A percentile compares a stretch with the other conserved stretches of the same genome.
Evolutionary conservation across 2,888 invertebrate genomes (phyloP).

Genomic region (Lithophane ornitopus): DNA sequence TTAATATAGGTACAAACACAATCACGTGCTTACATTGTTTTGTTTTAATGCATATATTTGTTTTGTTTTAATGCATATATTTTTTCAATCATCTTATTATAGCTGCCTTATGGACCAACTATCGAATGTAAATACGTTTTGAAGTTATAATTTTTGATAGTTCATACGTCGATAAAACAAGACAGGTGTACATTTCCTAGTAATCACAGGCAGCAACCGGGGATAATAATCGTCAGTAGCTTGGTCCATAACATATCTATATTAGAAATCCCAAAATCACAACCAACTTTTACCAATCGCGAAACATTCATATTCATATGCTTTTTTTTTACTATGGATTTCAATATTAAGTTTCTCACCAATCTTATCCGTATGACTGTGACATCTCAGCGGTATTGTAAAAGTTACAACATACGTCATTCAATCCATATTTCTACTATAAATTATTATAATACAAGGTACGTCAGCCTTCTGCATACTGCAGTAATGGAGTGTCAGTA

Average conservation of each 20-base stretch:
- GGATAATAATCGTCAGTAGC: background rate
- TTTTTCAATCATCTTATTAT: conserved; percentile 3
- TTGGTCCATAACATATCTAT: conserved; percentile 34
- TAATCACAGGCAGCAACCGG: background rate
- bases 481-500: conserved; percentile 6
- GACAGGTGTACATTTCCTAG: background rate
- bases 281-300: conserved; percentile 40
- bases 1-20: conserved; percentile 19
- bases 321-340: conserved; percentile 2
- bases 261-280: conserved; percentile 39
- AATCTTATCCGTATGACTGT: background rate
- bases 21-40: conserved; percentile 12
- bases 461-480: conserved; percentile 51
- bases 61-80: conserved; percentile 16
- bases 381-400: conserved; percentile 2
- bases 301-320: background rate
- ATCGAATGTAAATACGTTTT: background rate
- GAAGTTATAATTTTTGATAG: background rate
- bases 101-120: conserved; percentile 35
- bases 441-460: conserved; percentile 27
- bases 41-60: conserved; percentile 10
- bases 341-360: background rate
- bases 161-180: background rate
- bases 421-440: background rate
- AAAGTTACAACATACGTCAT: conserved; percentile 21